A percentile compares a stretch with the other conserved stretches of the same genome.
Evolutionary conservation across 2,888 invertebrate species (phyloP).

Genomic region (Mactromeris polynyma): DNA sequence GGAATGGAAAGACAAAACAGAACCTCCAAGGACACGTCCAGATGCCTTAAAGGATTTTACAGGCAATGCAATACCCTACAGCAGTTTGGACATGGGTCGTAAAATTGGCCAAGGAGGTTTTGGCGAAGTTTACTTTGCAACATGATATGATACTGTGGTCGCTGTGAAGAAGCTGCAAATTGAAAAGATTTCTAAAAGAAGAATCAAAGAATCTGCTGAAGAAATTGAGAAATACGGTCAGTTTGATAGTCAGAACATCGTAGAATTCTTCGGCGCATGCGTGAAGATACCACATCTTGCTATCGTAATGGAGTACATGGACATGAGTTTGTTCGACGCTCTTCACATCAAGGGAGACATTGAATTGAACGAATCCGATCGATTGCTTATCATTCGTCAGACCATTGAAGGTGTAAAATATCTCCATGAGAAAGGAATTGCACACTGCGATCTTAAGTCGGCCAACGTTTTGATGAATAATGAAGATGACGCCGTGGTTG

Average conservation of each 20-base stretch:
- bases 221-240: no score
- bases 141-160: no score
- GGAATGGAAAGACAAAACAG: no score
- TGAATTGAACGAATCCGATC: no score
- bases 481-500: neutral
- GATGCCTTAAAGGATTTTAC: slow-evolving; percentile 32
- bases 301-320: slow-evolving; percentile 68
- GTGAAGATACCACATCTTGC: slow-evolving; percentile 55
- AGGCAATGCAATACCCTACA: neutral
- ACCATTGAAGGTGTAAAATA: slow-evolving; percentile 57
- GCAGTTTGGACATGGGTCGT: slow-evolving; percentile 9
- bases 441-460: slow-evolving; percentile 72
- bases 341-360: no score
- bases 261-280: slow-evolving; percentile 66
- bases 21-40: neutral
- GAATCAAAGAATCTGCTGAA: no score
- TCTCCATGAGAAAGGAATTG: slow-evolving; percentile 63
- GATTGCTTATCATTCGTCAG: no score
- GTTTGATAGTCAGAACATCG: no score
- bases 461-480: slow-evolving; percentile 66
- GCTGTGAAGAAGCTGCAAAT: no score
- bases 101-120: slow-evolving; percentile 68
- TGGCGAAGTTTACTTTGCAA: no score
- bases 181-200: no score
- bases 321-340: no score